A percentile compares a stretch with the other conserved stretches of the same genome.
Evolutionary conservation across 1,140 invertebrate species (phyloP).

Genomic region (Sitodiplosis mosellana): DNA sequence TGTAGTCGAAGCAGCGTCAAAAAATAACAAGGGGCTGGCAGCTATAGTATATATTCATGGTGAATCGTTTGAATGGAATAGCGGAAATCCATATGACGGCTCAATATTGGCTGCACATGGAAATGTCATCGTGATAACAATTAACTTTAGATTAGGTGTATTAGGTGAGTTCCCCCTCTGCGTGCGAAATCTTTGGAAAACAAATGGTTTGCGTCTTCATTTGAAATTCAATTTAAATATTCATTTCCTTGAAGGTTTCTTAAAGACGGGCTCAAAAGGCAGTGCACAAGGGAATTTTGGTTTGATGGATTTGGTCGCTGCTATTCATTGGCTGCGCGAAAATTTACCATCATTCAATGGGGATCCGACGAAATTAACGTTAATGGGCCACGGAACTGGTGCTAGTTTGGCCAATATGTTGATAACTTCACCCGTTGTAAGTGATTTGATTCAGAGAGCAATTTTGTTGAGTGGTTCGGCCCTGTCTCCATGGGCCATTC

Average conservation of each 20-base stretch:
- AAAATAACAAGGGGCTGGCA: constrained; percentile 26
- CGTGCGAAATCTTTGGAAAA: background rate
- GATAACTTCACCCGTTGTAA: constrained; percentile 80
- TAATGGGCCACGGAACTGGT: background rate
- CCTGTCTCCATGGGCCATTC: constrained; percentile 83
- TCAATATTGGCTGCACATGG: constrained; percentile 77
- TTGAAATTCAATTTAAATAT: background rate
- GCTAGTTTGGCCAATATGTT: constrained; percentile 86
- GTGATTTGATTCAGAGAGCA: constrained; percentile 77
- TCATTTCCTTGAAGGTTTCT: constrained; percentile 44
- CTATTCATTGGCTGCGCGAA: constrained; percentile 78
- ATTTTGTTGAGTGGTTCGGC: constrained; percentile 90
- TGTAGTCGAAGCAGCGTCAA: background rate
- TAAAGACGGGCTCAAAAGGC: constrained; percentile 69
- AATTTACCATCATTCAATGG: constrained; percentile 81
- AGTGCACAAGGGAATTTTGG: constrained; percentile 87
- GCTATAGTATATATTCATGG: constrained; percentile 84
- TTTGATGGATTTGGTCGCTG: constrained; percentile 85
- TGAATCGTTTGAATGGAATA: constrained; percentile 86
- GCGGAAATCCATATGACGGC: constrained; percentile 87
- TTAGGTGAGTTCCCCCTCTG: constrained; percentile 50
- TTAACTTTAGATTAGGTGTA: constrained; percentile 93
- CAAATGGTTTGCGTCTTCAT: background rate
- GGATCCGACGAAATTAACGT: constrained; percentile 67
- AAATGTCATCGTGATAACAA: constrained; percentile 85